A percentile compares a stretch with the other conserved stretches of the same genome.
Evolutionary conservation across 2,888 invertebrate genomes (phyloP).

Genomic region (Phaonia tiefii): DNA sequence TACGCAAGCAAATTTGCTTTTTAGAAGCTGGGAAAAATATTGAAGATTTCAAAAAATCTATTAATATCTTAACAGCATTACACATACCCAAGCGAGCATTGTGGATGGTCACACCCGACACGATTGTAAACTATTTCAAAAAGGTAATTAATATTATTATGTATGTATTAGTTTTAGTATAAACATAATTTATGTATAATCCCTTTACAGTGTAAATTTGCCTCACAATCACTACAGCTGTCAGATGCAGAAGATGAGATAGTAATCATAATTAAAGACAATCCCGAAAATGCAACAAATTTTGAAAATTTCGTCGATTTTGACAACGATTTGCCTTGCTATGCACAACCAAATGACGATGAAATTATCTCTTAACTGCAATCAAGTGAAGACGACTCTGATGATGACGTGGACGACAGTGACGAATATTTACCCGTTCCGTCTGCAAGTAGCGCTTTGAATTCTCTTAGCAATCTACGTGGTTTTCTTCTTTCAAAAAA

Average conservation of each 20-base stretch:
- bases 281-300: not conserved
- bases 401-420: constrained; percentile 5
- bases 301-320: constrained; percentile 14
- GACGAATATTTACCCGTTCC: constrained; percentile 18
- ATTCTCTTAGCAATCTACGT: no score
- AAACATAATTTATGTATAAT: no score
- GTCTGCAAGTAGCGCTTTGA: no score
- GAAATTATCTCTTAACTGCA: not conserved
- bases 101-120: constrained; percentile 20
- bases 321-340: constrained; percentile 21
- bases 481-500: no score
- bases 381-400: not conserved
- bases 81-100: constrained; percentile 26
- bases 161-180: not conserved
- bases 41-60: constrained; percentile 38
- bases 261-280: not conserved
- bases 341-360: not conserved
- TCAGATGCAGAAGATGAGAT: not conserved
- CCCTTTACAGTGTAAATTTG: constrained; percentile 1
- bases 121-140: constrained; percentile 28
- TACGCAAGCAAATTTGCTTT: constrained; percentile 37
- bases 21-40: constrained; percentile 23
- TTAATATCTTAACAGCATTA: constrained; percentile 31
- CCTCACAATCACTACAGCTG: not conserved
- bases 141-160: not conserved